Conservation (phyloP, 2,797 vertebrate species). For the Myoxocephalus aenaeus region DNA sequence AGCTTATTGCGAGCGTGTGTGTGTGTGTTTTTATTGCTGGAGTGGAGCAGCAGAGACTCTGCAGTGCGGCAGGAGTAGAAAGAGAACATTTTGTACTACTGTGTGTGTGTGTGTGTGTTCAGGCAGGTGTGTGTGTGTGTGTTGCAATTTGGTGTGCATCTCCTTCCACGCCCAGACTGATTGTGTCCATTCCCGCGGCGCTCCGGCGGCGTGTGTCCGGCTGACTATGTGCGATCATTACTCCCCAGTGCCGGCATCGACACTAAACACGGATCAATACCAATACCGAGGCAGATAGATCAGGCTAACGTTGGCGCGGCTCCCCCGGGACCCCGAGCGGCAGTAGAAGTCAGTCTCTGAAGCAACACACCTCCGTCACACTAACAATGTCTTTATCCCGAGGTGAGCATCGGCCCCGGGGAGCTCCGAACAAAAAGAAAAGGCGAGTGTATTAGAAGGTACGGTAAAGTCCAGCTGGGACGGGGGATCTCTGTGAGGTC, state of each 20-base stretch:
- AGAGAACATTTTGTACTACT: constrained; percentile 48
- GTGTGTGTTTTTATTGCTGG: not conserved
- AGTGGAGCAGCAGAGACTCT: constrained; percentile 40
- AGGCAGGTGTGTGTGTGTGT: constrained; percentile 29
- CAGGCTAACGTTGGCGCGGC: constrained; percentile 48
- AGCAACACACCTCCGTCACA: constrained; percentile 70
- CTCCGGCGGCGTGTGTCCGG: constrained; percentile 33
- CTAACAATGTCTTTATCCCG: constrained; percentile 68
- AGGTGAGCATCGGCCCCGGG: constrained; percentile 54
- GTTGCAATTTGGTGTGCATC: not conserved
- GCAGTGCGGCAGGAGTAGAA: constrained; percentile 50
- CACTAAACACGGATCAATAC: constrained; percentile 77
- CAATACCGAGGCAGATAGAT: constrained; percentile 70
- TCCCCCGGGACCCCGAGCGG: constrained; percentile 54
- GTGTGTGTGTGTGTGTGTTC: not conserved
- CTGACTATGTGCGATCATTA: constrained; percentile 63
- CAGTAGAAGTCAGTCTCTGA: constrained; percentile 62
- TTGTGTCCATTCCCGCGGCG: constrained; percentile 23
- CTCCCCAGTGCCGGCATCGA: constrained; percentile 64
- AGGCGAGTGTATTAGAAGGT: constrained; percentile 33
- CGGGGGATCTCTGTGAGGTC: constrained; percentile 48
- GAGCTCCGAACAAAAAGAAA: constrained; percentile 33
- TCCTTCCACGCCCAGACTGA: constrained; percentile 2
- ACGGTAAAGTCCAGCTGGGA: constrained; percentile 42
- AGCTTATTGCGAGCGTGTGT: constrained; percentile 48